Percentiles rank a stretch among this genome's conserved stretches.
Evolutionary conservation across 2,797 vertebrate species (phyloP).

Genomic region (Antrozous pallidus): DNA sequence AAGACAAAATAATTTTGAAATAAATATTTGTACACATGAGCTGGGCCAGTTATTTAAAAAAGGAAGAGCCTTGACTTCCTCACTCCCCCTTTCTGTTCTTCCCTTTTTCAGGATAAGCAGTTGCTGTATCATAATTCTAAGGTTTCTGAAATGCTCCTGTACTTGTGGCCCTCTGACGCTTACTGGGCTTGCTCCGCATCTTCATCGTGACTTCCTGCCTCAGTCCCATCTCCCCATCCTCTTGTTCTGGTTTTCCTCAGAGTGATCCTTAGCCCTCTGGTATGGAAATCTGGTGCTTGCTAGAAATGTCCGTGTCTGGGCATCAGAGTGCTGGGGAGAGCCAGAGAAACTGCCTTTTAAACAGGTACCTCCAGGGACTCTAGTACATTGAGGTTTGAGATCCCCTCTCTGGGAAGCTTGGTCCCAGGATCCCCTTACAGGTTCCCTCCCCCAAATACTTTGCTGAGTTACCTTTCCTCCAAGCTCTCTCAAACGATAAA

Average conservation of each 20-base stretch:
- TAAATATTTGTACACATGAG: background rate
- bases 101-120: background rate
- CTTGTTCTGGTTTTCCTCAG: background rate
- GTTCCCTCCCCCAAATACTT: background rate
- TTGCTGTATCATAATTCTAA: background rate
- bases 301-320: background rate
- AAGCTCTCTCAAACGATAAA: background rate
- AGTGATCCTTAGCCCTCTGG: background rate
- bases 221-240: background rate
- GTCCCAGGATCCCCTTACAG: background rate
- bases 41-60: background rate
- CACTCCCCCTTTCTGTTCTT: too few species aligned
- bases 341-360: background rate
- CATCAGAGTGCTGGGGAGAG: background rate
- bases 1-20: background rate
- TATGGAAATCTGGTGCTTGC: background rate
- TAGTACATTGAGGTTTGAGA: background rate
- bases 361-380: background rate
- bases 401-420: background rate
- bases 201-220: background rate
- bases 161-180: background rate
- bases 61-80: background rate
- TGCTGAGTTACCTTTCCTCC: background rate
- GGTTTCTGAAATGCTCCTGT: background rate
- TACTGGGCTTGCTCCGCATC: background rate